Base-by-base conservation (phyloP, 2,888 invertebrate genomes). In the Agrotis segetum region DNA sequence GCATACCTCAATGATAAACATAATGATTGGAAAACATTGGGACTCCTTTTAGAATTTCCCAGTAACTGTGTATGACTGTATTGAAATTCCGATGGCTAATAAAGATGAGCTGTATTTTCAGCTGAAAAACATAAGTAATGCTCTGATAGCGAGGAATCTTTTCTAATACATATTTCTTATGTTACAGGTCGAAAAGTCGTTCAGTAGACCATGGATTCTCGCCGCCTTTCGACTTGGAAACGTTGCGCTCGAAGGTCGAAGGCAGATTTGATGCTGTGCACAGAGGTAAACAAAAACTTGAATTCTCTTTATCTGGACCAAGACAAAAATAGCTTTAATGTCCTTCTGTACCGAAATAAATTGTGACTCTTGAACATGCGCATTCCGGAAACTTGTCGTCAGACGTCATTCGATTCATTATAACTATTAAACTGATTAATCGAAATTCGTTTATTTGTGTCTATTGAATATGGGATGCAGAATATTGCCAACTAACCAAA, bases 161-260 rank as follows among this genome's bases (percentile, higher is more conserved):
- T 67, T 16, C 65, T 83, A 19, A 84, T 67, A 7, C 47, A 58
- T 40, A 53, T 58, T 64, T 80, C 3, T 74, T 71, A 66, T 85
- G 71, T 97, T 97, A 82, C 97, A 98, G 98, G 98, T 98, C 98
- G 94, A 98, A 98, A 96, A 98, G 98, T 93, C 97, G 98, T 88
- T 98, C 98, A 88, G 98, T 98, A 89, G 98, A 98, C 96, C 98
- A 98, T 97, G 98, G 98, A 89, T 97, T 98, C 91, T 97, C 98
- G 81, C 97, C 98, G 84, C 98, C 98, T 79, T 98, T 98, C 93
- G 98, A 98, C 96, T 96, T 98, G 96, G 98, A 98, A 86, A 97
- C 98, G 69, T 97, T 98, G 77, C 97, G 98, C 88, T 98, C 98
- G 90, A 98, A 98, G 96, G 98, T 98, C 90, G 98, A 98, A 95